These are phyloP conservation scores for Plebejus anna DNA, from an alignment of 2,888 invertebrate species.

Conservation along the genomic window DNA sequence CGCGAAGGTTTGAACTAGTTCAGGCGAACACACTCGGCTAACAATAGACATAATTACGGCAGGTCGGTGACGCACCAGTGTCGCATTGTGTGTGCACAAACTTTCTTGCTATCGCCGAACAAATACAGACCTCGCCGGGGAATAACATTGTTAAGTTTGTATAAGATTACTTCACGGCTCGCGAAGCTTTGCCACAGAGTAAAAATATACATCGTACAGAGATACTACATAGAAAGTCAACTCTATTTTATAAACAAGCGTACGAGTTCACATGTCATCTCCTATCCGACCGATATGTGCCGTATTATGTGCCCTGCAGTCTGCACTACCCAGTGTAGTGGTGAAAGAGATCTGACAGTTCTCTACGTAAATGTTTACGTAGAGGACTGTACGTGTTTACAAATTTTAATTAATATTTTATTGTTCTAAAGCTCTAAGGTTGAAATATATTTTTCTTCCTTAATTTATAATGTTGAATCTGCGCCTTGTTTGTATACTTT, in stretches of 20 bases:
- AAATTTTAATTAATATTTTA: too few relatives aligned
- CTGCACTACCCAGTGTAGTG: too few relatives aligned
- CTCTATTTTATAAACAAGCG: neutral
- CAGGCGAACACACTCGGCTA: constrained; percentile 31
- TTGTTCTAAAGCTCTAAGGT: too few relatives aligned
- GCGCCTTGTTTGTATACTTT: too few relatives aligned
- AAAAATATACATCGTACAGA: neutral
- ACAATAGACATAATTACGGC: constrained; percentile 38
- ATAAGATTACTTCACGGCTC: neutral
- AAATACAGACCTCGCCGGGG: constrained; percentile 20
- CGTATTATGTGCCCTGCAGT: too few relatives aligned
- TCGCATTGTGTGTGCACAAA: constrained; percentile 28
- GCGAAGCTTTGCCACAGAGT: neutral
- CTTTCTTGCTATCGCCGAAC: constrained; percentile 27
- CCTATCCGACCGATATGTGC: too few relatives aligned
- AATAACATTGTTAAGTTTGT: constrained; percentile 26
- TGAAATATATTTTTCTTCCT: too few relatives aligned
- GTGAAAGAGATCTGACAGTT: too few relatives aligned
- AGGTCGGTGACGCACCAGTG: constrained; percentile 33
- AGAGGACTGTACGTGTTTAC: too few relatives aligned
- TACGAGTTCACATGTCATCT: too few relatives aligned
- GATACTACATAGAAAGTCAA: neutral
- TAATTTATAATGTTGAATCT: too few relatives aligned
- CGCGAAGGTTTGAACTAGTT: constrained; percentile 1
- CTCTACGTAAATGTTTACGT: too few relatives aligned